Percentiles rank a stretch among this genome's conserved stretches.
Conservation (phyloP, 2,888 invertebrate species). For the Lepidochitona cinerea region DNA sequence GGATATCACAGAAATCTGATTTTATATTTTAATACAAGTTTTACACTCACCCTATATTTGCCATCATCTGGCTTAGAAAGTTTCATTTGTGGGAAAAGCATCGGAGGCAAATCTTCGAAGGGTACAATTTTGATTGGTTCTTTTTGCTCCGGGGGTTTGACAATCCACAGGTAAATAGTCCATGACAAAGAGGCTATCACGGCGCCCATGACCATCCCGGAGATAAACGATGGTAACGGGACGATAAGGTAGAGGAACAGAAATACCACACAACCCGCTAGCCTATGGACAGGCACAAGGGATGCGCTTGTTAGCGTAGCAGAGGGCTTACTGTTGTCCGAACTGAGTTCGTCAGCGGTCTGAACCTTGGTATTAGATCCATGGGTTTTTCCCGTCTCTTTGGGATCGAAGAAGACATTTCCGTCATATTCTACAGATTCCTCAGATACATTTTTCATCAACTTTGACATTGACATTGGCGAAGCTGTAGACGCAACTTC, state of each 20-base stretch:
- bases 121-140: slow-evolving; percentile 42
- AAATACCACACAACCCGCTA: slow-evolving; percentile 27
- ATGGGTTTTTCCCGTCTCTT: neutral
- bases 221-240: slow-evolving; percentile 61
- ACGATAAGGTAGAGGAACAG: slow-evolving; percentile 54
- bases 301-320: neutral
- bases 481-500: slow-evolving; percentile 28
- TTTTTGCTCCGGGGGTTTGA: slow-evolving; percentile 38
- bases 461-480: slow-evolving; percentile 38
- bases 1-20: too few relatives aligned
- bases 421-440: neutral
- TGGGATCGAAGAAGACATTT: neutral
- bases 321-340: neutral
- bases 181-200: slow-evolving; percentile 44
- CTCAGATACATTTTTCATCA: slow-evolving; percentile 16
- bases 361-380: neutral
- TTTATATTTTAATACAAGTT: too few relatives aligned
- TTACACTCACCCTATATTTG: slow-evolving; percentile 57
- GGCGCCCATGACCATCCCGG: slow-evolving; percentile 55
- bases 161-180: slow-evolving; percentile 50
- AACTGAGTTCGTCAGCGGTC: neutral
- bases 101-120: slow-evolving; percentile 52
- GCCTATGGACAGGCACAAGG: slow-evolving; percentile 30
- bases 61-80: slow-evolving; percentile 52
- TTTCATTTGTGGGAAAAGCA: slow-evolving; percentile 55